Conservation (phyloP, 2,797 vertebrate genomes). For the Craterocephalus amniculus region DNA sequence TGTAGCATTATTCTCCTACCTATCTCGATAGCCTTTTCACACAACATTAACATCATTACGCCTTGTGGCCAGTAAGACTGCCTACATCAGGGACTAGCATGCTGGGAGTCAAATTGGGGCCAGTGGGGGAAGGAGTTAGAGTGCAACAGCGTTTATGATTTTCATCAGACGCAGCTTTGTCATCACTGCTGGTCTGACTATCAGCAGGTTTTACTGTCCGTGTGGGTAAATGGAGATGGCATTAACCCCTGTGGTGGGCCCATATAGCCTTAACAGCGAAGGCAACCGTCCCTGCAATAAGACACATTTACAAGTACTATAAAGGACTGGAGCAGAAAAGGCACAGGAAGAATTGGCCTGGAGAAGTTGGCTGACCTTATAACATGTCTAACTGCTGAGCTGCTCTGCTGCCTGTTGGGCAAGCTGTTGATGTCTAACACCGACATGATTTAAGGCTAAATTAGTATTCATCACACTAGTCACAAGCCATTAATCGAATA, state of each 20-base stretch:
- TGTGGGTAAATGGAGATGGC: slow-evolving; percentile 58
- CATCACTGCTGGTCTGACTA: slow-evolving; percentile 49
- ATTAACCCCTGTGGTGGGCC: slow-evolving; percentile 64
- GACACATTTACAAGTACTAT: slow-evolving; percentile 74
- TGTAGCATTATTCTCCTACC: slow-evolving; percentile 28
- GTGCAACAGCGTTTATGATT: slow-evolving; percentile 60
- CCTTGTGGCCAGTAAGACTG: slow-evolving; percentile 49
- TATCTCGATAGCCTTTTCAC: slow-evolving; percentile 68
- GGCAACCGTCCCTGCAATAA: slow-evolving; percentile 68
- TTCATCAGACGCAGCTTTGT: slow-evolving; percentile 51
- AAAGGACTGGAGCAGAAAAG: slow-evolving; percentile 48
- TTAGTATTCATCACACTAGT: slow-evolving; percentile 83
- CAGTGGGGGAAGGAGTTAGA: slow-evolving; percentile 32
- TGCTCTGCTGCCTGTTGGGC: slow-evolving; percentile 66
- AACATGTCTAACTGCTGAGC: slow-evolving; percentile 72
- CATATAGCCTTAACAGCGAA: slow-evolving; percentile 62
- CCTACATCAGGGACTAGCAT: slow-evolving; percentile 35
- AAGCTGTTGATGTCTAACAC: slow-evolving; percentile 65
- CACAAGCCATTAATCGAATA: slow-evolving; percentile 84
- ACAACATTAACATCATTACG: slow-evolving; percentile 67
- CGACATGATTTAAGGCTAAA: slow-evolving; percentile 78
- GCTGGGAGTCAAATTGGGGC: slow-evolving; percentile 57
- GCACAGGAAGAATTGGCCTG: slow-evolving; percentile 43
- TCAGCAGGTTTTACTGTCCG: slow-evolving; percentile 70
- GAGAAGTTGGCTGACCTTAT: slow-evolving; percentile 78